Evolutionary conservation across 2,888 invertebrate species (phyloP).

Genomic region (Thymelicus acteon): DNA sequence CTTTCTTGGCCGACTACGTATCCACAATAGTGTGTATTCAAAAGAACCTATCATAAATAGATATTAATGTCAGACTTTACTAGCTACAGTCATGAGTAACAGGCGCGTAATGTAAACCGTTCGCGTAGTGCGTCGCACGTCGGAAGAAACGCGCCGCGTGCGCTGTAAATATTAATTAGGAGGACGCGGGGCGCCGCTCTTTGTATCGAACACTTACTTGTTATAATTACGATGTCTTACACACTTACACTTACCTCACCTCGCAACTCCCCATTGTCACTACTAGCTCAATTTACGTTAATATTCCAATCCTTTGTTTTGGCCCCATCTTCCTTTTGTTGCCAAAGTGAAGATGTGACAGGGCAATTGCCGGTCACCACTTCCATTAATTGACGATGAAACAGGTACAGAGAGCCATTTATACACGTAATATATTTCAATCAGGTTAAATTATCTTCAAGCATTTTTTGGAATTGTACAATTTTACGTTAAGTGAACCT

Average conservation of each 20-base stretch:
- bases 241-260: constrained; percentile 21
- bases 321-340: constrained; percentile 15
- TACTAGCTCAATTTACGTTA: constrained; percentile 25
- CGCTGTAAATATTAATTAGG: constrained; percentile 61
- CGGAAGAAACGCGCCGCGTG: constrained; percentile 48
- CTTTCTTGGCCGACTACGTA: no score
- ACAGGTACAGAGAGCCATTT: neutral
- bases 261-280: constrained; percentile 27
- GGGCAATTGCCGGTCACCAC: constrained; percentile 6
- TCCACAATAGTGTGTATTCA: no score
- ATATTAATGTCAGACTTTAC: neutral
- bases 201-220: constrained; percentile 33
- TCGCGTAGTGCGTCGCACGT: constrained; percentile 46
- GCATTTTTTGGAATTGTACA: no score
- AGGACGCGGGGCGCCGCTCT: constrained; percentile 47
- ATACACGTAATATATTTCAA: neutral
- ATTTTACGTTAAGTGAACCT: no score
- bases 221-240: neutral
- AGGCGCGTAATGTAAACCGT: constrained; percentile 53
- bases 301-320: constrained; percentile 27
- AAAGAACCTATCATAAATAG: no score
- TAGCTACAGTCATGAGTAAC: constrained; percentile 45
- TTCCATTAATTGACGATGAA: constrained; percentile 8
- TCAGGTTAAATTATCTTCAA: no score
- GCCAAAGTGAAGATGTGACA: constrained; percentile 16